Base-by-base conservation (phyloP, 2,888 invertebrate genomes). In the Lycia hirtaria region DNA sequence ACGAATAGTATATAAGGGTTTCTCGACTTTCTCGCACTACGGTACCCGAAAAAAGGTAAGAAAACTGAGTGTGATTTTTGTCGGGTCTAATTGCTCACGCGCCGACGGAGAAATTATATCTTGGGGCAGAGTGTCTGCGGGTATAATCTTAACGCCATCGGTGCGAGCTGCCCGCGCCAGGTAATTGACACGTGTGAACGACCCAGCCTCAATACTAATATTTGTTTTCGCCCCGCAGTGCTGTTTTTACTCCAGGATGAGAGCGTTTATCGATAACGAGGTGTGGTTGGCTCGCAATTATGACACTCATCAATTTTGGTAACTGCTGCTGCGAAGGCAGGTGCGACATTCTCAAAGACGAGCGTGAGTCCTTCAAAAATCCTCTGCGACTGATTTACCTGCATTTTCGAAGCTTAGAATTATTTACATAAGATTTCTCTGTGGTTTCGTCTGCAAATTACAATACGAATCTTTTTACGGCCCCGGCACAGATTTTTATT, bases 191-290 rank as follows among this genome's bases (percentile, higher is more conserved):
- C 69, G 79, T 72, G 79, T 69, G 79, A 75, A 72, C 73, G 75
- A 71, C 76, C 80, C 74, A 75, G 67, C 80, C 75, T 77, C 81
- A 85, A 84, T 85, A 80, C 87, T 82, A 88, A 88, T 89, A 87
- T 89, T 89, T 88, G 88, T 87, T 88, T 88, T 85, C 83, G 83
- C 84, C 81, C 80, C 73, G 73, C 68, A 83, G 79, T 78, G 73
- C 65, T 70, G 73, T 76, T 75, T 77, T 78, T 76, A 72, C 67
- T 52, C 37, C 60, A 64, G 71, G 69, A 73, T 69, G 74, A 65
- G 62, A 77, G 67, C 78, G 73, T 81, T 82, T 82, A 80, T 79
- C 77, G 69, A 73, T 81, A 85, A 83, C 83, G 76, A 84, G 81
- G 80, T 77, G 76, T 76, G 75, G 73, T 72, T 70, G 72, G 62